Evolutionary conservation across 2,113 vertebrate genomes (phyloP).

Genomic region (Gracilinanus agilis): DNA sequence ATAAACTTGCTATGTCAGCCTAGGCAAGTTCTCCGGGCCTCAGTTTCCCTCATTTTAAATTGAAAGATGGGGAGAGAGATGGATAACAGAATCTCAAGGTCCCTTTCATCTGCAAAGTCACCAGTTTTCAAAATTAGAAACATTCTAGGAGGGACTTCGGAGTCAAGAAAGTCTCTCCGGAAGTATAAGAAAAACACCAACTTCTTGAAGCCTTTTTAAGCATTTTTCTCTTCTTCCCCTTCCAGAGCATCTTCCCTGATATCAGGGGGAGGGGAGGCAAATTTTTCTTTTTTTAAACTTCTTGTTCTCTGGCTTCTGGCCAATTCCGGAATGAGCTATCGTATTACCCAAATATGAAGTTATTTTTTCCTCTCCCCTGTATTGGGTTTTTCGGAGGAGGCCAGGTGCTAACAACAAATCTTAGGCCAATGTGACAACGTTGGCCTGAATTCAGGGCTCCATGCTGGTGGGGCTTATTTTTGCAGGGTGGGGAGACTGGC

Average conservation of each 20-base stretch:
- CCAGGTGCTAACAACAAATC: background rate
- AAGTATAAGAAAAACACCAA: background rate
- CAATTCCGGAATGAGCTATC: background rate
- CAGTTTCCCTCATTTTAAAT: background rate
- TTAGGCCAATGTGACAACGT: background rate
- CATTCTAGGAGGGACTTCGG: background rate
- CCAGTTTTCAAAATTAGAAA: background rate
- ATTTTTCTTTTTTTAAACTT: background rate
- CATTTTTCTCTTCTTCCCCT: background rate
- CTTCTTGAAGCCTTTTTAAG: background rate
- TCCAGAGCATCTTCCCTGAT: background rate
- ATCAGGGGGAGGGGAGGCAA: background rate
- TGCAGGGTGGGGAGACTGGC: background rate
- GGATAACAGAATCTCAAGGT: background rate
- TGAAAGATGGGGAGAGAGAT: background rate
- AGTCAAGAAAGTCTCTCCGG: background rate
- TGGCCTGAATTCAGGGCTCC: background rate
- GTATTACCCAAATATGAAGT: background rate
- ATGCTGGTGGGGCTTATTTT: background rate
- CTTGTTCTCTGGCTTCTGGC: background rate
- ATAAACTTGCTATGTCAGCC: background rate
- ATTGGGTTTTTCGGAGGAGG: background rate
- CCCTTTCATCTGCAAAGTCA: background rate
- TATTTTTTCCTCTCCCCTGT: background rate
- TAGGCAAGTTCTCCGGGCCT: background rate